phyloP scores from a whole-genome alignment of 1,140 invertebrate species.

The Drosophila lowei region DNA sequence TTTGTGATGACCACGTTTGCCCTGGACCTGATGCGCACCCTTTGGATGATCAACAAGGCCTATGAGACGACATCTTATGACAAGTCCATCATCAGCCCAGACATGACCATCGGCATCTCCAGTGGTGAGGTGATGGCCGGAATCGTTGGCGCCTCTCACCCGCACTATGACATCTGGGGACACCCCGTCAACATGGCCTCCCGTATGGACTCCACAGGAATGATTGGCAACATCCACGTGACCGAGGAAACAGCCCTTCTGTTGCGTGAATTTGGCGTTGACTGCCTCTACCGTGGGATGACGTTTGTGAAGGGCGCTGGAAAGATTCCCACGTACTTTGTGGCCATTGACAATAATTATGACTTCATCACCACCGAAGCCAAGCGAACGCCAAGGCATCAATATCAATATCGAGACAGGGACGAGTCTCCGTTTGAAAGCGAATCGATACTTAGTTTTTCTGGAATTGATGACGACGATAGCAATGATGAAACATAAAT shows the following conservation, averaged over 20 bases:
- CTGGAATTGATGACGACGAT: too few species aligned
- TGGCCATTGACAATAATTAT: slow-evolving; percentile 9
- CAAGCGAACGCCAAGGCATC: background rate
- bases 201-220: slow-evolving; percentile 93
- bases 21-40: slow-evolving; percentile 54
- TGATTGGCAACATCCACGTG: slow-evolving; percentile 90
- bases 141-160: slow-evolving; percentile 95
- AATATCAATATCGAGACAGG: background rate
- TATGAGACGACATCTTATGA: slow-evolving; percentile 22
- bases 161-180: slow-evolving; percentile 94
- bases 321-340: slow-evolving; percentile 31
- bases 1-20: slow-evolving; percentile 58
- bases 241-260: slow-evolving; percentile 89
- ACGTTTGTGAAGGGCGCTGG: slow-evolving; percentile 37
- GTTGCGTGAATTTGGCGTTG: slow-evolving; percentile 82
- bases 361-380: background rate
- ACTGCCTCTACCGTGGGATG: slow-evolving; percentile 23
- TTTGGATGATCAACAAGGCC: slow-evolving; percentile 28
- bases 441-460: background rate
- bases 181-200: slow-evolving; percentile 97
- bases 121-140: slow-evolving; percentile 94
- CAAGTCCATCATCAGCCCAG: background rate
- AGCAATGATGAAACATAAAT: too few species aligned
- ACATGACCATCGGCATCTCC: slow-evolving; percentile 86
- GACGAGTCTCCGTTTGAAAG: background rate